These are phyloP conservation scores for Boleophthalmus pectinirostris DNA, from an alignment of 2,113 vertebrate species.

Conservation along the genomic window DNA sequence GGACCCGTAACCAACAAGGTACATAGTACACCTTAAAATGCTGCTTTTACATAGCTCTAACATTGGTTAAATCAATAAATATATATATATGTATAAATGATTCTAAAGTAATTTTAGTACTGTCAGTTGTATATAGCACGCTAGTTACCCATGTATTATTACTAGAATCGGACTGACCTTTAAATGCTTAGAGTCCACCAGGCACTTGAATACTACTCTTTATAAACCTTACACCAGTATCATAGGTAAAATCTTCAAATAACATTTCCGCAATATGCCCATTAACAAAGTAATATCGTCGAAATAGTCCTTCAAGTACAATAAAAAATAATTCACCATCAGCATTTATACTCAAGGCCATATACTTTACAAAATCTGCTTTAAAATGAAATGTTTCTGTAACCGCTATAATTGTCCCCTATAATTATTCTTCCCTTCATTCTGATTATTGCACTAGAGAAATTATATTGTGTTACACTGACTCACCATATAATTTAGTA, in stretches of 20 bases:
- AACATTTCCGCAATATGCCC: constrained; percentile 17
- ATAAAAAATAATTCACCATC: constrained; percentile 39
- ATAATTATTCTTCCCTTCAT: constrained; percentile 68
- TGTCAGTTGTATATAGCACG: constrained; percentile 43
- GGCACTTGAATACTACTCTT: constrained; percentile 76
- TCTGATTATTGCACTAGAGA: constrained; percentile 94
- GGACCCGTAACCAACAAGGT: too few species aligned
- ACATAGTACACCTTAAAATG: background rate
- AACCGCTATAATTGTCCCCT: constrained; percentile 23
- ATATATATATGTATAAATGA: constrained; percentile 27
- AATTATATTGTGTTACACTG: constrained; percentile 72
- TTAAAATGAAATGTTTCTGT: constrained; percentile 39
- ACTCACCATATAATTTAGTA: constrained; percentile 41
- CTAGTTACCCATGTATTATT: constrained; percentile 25
- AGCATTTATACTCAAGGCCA: constrained; percentile 28
- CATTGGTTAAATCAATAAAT: constrained; percentile 42
- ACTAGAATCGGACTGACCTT: constrained; percentile 27
- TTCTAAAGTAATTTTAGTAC: constrained; percentile 57
- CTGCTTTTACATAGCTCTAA: constrained; percentile 25
- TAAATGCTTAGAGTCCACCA: constrained; percentile 58
- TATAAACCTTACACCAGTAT: constrained; percentile 48
- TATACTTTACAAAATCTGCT: constrained; percentile 20
- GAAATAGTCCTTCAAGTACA: constrained; percentile 59
- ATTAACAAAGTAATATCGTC: constrained; percentile 22
- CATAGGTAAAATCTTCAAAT: constrained; percentile 8